Evolutionary conservation across 2,888 invertebrate genomes (phyloP), one percentile per base, ranked within the genome.

Genomic region (Ennomos erosarius): DNA sequence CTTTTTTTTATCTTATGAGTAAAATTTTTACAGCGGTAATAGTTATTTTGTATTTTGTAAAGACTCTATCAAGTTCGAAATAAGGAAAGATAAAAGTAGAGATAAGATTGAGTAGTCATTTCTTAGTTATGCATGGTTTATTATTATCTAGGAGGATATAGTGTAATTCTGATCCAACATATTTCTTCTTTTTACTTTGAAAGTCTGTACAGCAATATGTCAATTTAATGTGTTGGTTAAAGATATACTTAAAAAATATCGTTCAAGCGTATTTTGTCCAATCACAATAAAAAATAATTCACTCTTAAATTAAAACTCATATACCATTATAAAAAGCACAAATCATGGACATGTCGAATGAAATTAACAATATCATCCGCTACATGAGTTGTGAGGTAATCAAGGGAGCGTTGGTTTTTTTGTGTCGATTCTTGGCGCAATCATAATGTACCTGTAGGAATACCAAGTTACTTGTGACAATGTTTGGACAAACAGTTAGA

Each of bases 321-420:
- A 50, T 38, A 49, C 56, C 47, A 58, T 50, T 54, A 62, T 45
- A 69, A 65, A 67, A 67, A 67, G 63, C 64, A 67, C 75, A 76
- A 79, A 75, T 80, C 76, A 77, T 66, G 64, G 71, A 74, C 70
- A 74, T 71, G 78, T 81, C 79, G 75, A 76, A 80, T 79, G 74
- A 70, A 79, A 82, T 84, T 83, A 84, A 84, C 78, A 83, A 79
- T 81, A 80, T 78, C 76, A 76, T 76, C 69, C 70, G 63, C 71
- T 70, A 70, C 72, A 74, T 75, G 74, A 79, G 78, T 77, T 78
- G 82, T 76, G 76, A 79, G 74, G 83, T 85, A 84, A 87, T 88
- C 85, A 88, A 84, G 81, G 73, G 76, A 78, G 76, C 76, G 75
- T 68, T 70, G 71, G 75, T 76, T 69, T 76, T 85, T 84, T 85